A percentile compares a stretch with the other conserved stretches of the same genome.
Conservation (phyloP, 2,888 invertebrate species). For the Cryptophagus acutangulus region DNA sequence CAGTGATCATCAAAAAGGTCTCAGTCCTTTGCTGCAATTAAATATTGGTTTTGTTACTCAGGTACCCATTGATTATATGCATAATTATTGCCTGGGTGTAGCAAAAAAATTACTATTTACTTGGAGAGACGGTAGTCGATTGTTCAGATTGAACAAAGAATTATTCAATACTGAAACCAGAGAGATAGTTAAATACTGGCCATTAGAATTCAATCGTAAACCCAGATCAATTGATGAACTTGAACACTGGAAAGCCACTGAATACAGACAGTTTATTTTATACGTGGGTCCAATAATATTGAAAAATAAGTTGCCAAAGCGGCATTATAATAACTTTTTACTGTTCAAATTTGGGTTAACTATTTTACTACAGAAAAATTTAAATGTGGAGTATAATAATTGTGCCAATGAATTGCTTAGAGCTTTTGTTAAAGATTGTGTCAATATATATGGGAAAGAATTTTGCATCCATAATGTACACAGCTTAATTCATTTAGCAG, state of each 20-base stretch:
- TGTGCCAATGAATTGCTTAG: constrained; percentile 13
- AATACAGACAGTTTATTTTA: constrained; percentile 15
- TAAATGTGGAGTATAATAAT: constrained; percentile 16
- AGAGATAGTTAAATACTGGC: too few species aligned
- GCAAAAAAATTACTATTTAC: too few species aligned
- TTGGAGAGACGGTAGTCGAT: too few species aligned
- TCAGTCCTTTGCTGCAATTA: too few species aligned
- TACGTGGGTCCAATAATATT: constrained; percentile 15
- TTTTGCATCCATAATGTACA: constrained; percentile 15
- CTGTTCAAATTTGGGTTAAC: constrained; percentile 15
- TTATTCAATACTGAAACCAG: too few species aligned
- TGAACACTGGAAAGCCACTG: constrained; percentile 17
- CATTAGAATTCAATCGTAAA: constrained; percentile 16
- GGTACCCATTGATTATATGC: too few species aligned
- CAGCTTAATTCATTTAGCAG: constrained; percentile 13
- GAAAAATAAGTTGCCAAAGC: constrained; percentile 13
- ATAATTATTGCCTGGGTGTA: too few species aligned
- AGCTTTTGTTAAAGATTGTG: constrained; percentile 11
- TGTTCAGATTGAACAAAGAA: too few species aligned
- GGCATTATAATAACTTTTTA: constrained; percentile 16
- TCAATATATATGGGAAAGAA: constrained; percentile 13
- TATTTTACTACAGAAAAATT: constrained; percentile 14
- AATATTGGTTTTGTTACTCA: too few species aligned
- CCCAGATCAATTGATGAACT: constrained; percentile 13
- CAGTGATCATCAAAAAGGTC: too few species aligned